Evolutionary conservation across 2,797 vertebrate genomes (phyloP).

Genomic region (Alectoris magna): DNA sequence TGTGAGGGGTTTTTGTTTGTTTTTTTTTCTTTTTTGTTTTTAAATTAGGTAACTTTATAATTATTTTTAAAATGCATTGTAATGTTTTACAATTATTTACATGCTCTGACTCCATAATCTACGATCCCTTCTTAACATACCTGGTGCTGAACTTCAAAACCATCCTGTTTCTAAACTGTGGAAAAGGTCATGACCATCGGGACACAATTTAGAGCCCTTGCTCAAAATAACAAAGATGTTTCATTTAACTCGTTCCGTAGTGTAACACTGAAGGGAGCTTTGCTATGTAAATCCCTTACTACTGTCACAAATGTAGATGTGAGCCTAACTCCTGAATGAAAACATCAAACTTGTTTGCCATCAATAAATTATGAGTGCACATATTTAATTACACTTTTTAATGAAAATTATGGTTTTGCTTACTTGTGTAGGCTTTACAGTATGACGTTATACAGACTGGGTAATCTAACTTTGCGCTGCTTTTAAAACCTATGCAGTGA

Average conservation of each 20-base stretch:
- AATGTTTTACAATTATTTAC: not conserved
- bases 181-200: not conserved
- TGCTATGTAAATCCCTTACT: not conserved
- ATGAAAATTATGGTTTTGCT: not conserved
- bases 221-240: not conserved
- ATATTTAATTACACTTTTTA: not conserved
- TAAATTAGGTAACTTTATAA: not conserved
- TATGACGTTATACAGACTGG: not conserved
- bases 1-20: not conserved
- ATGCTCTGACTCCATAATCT: not conserved
- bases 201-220: not conserved
- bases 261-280: fast-evolving
- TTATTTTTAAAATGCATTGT: not conserved
- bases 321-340: not conserved
- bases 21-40: not conserved
- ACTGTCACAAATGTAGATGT: not conserved
- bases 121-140: not conserved
- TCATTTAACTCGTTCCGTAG: not conserved
- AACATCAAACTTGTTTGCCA: not conserved
- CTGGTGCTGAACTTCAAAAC: not conserved
- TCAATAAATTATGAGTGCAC: not conserved
- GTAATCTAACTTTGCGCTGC: not conserved
- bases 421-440: not conserved
- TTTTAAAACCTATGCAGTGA: not conserved
- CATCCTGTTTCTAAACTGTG: not conserved